Conservation (phyloP, 2,797 vertebrate genomes). For the Lepidocolaptes lacrymiger region DNA sequence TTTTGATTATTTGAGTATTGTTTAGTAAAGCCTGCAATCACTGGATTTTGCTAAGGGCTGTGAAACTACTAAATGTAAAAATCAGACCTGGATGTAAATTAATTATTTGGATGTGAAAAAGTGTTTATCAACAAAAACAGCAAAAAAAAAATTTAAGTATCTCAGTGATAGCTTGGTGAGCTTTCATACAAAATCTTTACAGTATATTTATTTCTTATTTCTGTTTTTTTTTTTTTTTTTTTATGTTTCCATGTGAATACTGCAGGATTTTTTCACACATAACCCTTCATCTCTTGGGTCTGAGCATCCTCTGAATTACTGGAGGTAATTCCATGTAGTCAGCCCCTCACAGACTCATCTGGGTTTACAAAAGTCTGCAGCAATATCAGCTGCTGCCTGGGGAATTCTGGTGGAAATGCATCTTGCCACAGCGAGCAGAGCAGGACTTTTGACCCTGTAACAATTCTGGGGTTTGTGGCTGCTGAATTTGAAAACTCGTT, state of each 20-base stretch:
- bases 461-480: background rate
- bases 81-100: background rate
- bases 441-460: background rate
- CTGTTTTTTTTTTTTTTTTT: no score
- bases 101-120: background rate
- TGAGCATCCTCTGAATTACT: background rate
- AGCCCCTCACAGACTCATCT: background rate
- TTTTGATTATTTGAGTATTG: background rate
- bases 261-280: conserved; percentile 6
- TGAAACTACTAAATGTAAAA: background rate
- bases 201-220: background rate
- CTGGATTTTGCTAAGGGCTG: background rate
- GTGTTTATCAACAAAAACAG: background rate
- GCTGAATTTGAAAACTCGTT: background rate
- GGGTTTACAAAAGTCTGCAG: background rate
- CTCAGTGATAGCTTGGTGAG: background rate
- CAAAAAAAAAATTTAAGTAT: background rate
- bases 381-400: background rate
- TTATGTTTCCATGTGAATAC: background rate
- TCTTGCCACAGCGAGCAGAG: background rate
- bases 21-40: background rate
- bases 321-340: background rate
- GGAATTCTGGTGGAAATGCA: background rate
- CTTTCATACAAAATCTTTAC: background rate
- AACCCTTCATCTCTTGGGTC: background rate